Evolutionary conservation across 2,888 invertebrate genomes (phyloP).

Genomic region (Andrena bicolor): DNA sequence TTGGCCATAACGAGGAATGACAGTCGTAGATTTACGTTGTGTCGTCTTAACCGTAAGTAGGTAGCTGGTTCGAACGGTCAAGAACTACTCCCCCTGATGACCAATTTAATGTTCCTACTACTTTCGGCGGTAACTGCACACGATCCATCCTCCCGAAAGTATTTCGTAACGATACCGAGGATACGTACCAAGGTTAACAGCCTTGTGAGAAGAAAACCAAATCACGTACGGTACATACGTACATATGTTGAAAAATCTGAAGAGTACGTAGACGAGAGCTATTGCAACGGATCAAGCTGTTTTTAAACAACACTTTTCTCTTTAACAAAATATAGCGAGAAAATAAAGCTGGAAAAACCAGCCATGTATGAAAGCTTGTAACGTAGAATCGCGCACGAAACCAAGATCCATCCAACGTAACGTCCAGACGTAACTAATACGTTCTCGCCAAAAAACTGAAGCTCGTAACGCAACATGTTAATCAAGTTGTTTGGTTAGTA

Average conservation of each 20-base stretch:
- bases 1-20: too few relatives aligned
- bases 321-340: neutral
- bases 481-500: slow-evolving; percentile 64
- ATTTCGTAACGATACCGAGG: slow-evolving; percentile 6
- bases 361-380: neutral
- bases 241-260: neutral
- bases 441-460: slow-evolving; percentile 39
- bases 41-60: too few relatives aligned
- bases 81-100: slow-evolving; percentile 2
- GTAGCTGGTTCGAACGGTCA: slow-evolving; percentile 16
- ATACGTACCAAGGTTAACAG: slow-evolving; percentile 17
- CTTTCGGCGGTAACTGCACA: slow-evolving; percentile 34
- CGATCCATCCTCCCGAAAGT: slow-evolving; percentile 14
- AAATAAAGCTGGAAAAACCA: neutral
- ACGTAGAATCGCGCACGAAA: slow-evolving; percentile 11
- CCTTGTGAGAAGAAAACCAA: neutral
- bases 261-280: too few relatives aligned
- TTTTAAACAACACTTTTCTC: too few relatives aligned
- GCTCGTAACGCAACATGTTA: slow-evolving; percentile 52
- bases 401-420: slow-evolving; percentile 15
- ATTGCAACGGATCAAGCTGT: too few relatives aligned
- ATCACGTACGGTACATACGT: neutral
- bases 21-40: too few relatives aligned
- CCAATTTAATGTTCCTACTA: slow-evolving; percentile 17
- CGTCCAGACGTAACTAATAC: slow-evolving; percentile 1